Evolutionary conservation across 2,113 vertebrate genomes (phyloP).

Genomic region (Alexandromys fortis): DNA sequence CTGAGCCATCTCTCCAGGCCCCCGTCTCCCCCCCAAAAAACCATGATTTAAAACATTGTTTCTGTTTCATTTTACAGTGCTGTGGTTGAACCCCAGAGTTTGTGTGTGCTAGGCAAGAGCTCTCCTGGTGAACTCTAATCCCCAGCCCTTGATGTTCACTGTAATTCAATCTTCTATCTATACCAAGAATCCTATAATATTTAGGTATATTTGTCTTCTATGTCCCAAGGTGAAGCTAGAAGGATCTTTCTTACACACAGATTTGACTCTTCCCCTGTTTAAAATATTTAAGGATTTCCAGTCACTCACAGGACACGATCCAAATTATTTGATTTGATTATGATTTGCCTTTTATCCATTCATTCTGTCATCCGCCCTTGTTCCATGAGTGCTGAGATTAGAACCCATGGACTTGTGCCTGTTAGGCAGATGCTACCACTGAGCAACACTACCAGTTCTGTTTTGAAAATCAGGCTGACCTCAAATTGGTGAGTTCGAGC

Average conservation of each 20-base stretch:
- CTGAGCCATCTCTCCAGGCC: neutral
- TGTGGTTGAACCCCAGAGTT: neutral
- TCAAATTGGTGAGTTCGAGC: neutral
- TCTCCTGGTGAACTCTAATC: neutral
- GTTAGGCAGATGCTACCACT: too few species aligned
- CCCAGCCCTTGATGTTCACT: neutral
- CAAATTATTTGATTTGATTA: neutral
- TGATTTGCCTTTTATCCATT: too few species aligned
- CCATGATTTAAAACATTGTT: neutral
- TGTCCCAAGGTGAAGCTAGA: neutral
- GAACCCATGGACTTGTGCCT: too few species aligned
- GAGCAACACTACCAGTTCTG: too few species aligned
- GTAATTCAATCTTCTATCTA: too few species aligned
- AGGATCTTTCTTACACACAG: neutral
- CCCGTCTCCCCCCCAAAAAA: too few species aligned
- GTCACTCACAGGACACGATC: neutral
- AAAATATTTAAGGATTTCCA: neutral
- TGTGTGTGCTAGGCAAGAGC: neutral
- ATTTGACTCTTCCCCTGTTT: neutral
- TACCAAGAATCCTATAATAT: neutral
- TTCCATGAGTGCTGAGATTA: too few species aligned
- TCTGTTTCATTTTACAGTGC: neutral
- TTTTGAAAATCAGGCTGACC: too few species aligned
- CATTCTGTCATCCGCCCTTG: too few species aligned
- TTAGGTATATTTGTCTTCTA: neutral